Conservation (phyloP, 2,113 vertebrate species). For the Climacteris rufus region DNA sequence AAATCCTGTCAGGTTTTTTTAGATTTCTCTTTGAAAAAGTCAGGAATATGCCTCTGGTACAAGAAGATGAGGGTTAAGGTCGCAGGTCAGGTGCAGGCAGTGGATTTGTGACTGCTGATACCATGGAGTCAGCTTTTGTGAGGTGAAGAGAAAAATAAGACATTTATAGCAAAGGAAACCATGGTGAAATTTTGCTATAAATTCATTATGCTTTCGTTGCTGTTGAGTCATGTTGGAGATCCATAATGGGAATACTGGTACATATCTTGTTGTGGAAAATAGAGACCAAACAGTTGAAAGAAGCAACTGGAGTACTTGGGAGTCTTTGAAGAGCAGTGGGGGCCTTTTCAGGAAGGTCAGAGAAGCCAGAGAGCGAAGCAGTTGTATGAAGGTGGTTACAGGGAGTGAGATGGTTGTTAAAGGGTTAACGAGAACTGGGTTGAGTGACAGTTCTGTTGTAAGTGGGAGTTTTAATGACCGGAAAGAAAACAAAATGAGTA, state of each 20-base stretch:
- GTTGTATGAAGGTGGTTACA: neutral
- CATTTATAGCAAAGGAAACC: neutral
- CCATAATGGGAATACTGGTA: neutral
- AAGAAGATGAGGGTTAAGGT: neutral
- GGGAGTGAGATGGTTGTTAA: neutral
- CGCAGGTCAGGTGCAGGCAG: neutral
- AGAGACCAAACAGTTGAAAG: neutral
- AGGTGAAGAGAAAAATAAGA: neutral
- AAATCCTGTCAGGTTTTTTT: neutral
- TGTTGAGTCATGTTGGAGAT: neutral
- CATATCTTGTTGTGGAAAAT: neutral
- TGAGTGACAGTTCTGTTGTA: neutral
- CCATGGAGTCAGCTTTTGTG: neutral
- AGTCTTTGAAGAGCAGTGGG: neutral
- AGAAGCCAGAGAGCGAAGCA: neutral
- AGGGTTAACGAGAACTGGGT: neutral
- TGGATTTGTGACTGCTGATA: neutral
- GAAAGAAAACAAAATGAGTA: conserved; percentile 23
- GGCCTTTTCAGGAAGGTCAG: neutral
- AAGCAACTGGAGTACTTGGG: neutral
- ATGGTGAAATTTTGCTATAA: neutral
- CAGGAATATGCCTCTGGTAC: neutral
- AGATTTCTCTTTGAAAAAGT: neutral
- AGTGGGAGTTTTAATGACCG: conserved; percentile 43
- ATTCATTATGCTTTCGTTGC: neutral